Evolutionary conservation across 2,888 invertebrate species (phyloP), one percentile per base, ranked within the genome.

Genomic region (Hirtodrosophila histrioides): DNA sequence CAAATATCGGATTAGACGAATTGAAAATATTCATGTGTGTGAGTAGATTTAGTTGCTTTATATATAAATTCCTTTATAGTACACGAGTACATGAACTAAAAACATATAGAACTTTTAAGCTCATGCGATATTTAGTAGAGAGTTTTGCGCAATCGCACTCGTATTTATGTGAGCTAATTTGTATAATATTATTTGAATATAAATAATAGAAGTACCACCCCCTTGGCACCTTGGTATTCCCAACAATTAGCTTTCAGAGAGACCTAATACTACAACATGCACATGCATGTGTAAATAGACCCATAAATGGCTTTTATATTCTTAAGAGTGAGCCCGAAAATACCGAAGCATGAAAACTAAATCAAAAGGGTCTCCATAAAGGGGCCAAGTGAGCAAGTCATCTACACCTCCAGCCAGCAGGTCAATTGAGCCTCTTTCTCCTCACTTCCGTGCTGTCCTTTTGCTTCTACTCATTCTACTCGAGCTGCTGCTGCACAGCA

Each of bases 401-500:
- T 55, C 36, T 53, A 48, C 76, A 57, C 57, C 57, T 44, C 37
- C 31, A 53, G 17, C 45, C 46, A 39, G 40, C 46, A 31, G 44
- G 71, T 75, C 76, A 76, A 76, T 76, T 56, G 49, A 66, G 72
- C 35, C 24, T 33, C 31, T 35, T 7, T 27, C 27, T 0, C 27
- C 27, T 27, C 27, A 27, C 27, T 27, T 27, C 27, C 27, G 27
- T 27, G 0, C 27, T 27, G 6, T 27, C 27, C 27, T 35, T 39
- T 35, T 41, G 43, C 51, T 33, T 29, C 37, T n/a, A n/a, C n/a
- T 11, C 31, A 45, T 40, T 33, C 41, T 37, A 29, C 29, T 24
- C 35, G 27, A 31, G 36, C 41, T 60, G 61, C 24, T 50, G 46
- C 41, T 43, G 54, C 69, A 45, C 84, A 86, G 69, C 69, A 61